These are phyloP conservation scores for Drosophila falleni DNA, from an alignment of 2,888 invertebrate genomes.

Conservation along the genomic window DNA sequence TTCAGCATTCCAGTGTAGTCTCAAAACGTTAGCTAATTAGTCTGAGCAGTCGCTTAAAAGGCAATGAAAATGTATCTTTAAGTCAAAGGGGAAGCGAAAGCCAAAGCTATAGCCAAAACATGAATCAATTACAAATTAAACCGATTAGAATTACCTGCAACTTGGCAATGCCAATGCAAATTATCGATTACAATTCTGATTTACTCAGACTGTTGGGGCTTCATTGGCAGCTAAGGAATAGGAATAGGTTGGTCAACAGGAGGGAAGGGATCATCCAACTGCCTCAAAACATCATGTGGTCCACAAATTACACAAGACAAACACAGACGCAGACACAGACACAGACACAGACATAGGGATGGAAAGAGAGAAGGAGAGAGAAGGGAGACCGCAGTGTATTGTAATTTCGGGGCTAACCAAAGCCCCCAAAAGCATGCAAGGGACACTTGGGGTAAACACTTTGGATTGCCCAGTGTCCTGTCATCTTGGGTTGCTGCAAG, in stretches of 20 bases:
- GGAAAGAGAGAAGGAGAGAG: not conserved
- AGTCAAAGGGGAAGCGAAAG: slow-evolving; percentile 19
- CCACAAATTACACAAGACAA: slow-evolving; percentile 53
- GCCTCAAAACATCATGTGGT: slow-evolving; percentile 60
- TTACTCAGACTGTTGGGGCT: slow-evolving; percentile 9
- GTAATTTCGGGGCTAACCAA: slow-evolving; percentile 40
- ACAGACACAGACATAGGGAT: not conserved
- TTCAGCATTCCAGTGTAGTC: not conserved
- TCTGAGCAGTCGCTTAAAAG: slow-evolving; percentile 7
- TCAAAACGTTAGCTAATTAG: slow-evolving; percentile 36
- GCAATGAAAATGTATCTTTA: slow-evolving; percentile 17
- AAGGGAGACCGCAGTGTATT: slow-evolving; percentile 22
- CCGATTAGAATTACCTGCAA: slow-evolving; percentile 45
- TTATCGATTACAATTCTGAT: slow-evolving; percentile 52
- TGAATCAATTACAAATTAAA: slow-evolving; percentile 61
- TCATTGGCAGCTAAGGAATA: not conserved
- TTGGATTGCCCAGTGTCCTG: slow-evolving; percentile 11
- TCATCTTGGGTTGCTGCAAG: slow-evolving; percentile 1
- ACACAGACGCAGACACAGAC: slow-evolving; percentile 23
- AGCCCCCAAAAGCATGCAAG: slow-evolving; percentile 32
- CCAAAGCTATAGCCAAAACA: slow-evolving; percentile 16
- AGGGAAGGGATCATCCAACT: slow-evolving; percentile 8
- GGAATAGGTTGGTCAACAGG: not conserved
- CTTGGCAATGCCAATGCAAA: slow-evolving; percentile 50
- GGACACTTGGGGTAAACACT: slow-evolving; percentile 35